phyloP scores from a whole-genome alignment of 1,140 invertebrate genomes.

The Episyrphus balteatus region DNA sequence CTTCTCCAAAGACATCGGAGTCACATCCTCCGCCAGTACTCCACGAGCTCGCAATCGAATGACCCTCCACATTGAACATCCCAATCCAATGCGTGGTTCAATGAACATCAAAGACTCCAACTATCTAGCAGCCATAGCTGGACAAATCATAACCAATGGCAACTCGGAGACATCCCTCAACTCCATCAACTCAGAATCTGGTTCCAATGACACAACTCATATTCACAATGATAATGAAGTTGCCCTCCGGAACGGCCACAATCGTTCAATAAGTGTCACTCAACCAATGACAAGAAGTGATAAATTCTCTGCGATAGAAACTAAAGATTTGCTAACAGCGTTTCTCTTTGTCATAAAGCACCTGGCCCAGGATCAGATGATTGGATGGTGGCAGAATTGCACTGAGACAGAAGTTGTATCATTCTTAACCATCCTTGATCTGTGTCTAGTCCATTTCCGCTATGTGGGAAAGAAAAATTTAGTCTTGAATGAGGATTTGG shows the following conservation, averaged over 20 bases:
- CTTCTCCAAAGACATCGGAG: conserved; percentile 31
- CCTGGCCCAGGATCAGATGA: conserved; percentile 74
- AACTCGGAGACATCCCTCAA: conserved; percentile 41
- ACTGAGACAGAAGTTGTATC: conserved; percentile 33
- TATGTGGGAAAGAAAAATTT: conserved; percentile 75
- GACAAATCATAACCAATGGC: conserved; percentile 50
- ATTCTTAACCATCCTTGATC: conserved; percentile 29
- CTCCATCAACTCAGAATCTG: conserved; percentile 28
- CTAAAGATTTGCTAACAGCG: conserved; percentile 76
- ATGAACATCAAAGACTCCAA: conserved; percentile 57
- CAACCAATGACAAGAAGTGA: conserved; percentile 51
- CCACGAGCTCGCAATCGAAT: conserved; percentile 40
- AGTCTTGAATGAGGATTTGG: conserved; percentile 37
- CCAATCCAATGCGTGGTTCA: conserved; percentile 43
- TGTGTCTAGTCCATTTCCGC: conserved; percentile 74
- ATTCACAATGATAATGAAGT: conserved; percentile 27
- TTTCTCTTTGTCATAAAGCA: conserved; percentile 87
- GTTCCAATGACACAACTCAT: conserved; percentile 53
- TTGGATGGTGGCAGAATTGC: conserved; percentile 83
- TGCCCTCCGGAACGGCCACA: conserved; percentile 27
- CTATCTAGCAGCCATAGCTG: conserved; percentile 68
- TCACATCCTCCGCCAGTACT: conserved; percentile 32
- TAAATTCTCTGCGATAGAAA: conserved; percentile 50
- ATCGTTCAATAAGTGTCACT: conserved; percentile 44
- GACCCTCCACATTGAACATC: conserved; percentile 44